phyloP scores from a whole-genome alignment of 2,888 invertebrate species.

The Tillus elongatus region DNA sequence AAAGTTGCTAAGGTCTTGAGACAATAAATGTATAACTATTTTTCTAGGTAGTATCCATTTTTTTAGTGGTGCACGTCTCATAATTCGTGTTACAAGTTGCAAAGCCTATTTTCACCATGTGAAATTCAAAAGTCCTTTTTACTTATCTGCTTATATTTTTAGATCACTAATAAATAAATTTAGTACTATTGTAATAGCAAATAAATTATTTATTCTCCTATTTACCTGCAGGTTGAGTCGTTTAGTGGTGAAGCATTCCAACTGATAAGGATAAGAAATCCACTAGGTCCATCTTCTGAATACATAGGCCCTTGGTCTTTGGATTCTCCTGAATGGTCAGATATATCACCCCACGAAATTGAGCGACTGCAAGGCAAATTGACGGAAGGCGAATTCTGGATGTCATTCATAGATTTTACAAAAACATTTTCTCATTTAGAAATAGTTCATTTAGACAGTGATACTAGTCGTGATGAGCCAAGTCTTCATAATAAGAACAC shows the following conservation, averaged over 20 bases:
- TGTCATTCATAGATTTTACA: slow-evolving; percentile 73
- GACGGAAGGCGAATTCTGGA: slow-evolving; percentile 48
- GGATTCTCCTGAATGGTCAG: slow-evolving; percentile 65
- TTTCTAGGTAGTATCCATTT: no score
- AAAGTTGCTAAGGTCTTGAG: no score
- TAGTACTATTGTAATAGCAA: no score
- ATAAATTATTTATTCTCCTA: background rate
- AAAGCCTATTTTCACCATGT: no score
- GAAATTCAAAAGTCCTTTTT: no score
- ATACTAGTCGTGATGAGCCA: slow-evolving; percentile 78
- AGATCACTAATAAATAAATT: no score
- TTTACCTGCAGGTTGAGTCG: slow-evolving; percentile 52
- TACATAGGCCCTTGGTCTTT: slow-evolving; percentile 63
- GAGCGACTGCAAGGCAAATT: slow-evolving; percentile 56
- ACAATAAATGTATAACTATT: no score
- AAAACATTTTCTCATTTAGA: slow-evolving; percentile 75
- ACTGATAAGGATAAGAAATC: slow-evolving; percentile 61
- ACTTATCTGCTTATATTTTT: no score
- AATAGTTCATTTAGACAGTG: slow-evolving; percentile 76
- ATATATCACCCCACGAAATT: slow-evolving; percentile 62
- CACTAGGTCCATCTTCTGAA: slow-evolving; percentile 54
- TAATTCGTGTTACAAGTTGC: no score
- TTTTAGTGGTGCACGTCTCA: no score
- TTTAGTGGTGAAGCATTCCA: slow-evolving; percentile 62
- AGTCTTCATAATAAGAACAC: slow-evolving; percentile 67